Conservation (phyloP, 2,113 vertebrate species). For the Fulmarus glacialis region DNA sequence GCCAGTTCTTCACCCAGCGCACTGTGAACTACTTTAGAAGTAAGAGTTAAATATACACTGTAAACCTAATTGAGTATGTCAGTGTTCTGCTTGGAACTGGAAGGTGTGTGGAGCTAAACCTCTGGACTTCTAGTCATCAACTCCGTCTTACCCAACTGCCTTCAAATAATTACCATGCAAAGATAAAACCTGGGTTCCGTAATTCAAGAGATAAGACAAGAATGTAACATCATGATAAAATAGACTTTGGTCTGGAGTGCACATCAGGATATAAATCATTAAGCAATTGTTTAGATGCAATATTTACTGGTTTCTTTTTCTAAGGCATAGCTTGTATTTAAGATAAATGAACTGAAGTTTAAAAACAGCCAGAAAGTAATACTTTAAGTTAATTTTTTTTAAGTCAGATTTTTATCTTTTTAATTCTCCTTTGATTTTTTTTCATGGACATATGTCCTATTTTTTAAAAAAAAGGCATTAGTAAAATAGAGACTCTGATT, state of each 20-base stretch:
- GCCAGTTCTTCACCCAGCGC: background rate
- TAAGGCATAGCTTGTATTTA: background rate
- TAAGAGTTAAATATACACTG: background rate
- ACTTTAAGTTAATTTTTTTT: background rate
- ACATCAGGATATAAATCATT: background rate
- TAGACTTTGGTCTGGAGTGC: background rate
- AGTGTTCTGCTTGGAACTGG: background rate
- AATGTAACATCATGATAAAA: background rate
- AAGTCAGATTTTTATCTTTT: background rate
- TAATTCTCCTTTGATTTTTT: background rate
- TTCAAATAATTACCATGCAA: background rate
- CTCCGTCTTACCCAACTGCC: background rate
- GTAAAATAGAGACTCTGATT: background rate
- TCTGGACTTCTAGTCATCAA: background rate
- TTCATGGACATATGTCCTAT: background rate
- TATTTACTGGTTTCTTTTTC: background rate
- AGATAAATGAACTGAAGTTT: background rate
- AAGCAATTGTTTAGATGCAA: background rate
- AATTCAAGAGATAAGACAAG: background rate
- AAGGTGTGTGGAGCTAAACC: background rate
- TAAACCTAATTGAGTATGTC: background rate
- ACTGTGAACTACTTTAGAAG: background rate
- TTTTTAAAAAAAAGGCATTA: background rate
- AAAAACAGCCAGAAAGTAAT: background rate
- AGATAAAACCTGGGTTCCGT: background rate